Conservation (phyloP, 2,113 vertebrate genomes). For the Noctilio leporinus region DNA sequence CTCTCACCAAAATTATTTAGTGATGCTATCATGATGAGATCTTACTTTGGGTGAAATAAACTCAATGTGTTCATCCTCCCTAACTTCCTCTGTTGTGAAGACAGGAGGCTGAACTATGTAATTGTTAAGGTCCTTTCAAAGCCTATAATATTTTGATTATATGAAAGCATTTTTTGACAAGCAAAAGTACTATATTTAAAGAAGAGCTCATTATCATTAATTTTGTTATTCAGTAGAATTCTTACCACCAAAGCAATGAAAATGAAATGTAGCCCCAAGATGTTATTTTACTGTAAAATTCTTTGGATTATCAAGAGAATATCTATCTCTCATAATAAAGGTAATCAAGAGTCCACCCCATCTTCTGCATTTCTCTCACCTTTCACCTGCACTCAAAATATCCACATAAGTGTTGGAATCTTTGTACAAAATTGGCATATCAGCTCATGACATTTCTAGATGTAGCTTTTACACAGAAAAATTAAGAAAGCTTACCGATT, state of each 20-base stretch:
- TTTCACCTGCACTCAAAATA: not conserved
- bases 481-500: slow-evolving; percentile 84
- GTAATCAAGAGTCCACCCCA: not conserved
- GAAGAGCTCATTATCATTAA: not conserved
- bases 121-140: not conserved
- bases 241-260: not conserved
- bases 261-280: not conserved
- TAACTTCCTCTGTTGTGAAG: not conserved
- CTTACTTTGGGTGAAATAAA: not conserved
- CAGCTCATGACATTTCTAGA: not conserved
- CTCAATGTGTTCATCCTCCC: not conserved
- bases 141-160: not conserved
- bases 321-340: not conserved
- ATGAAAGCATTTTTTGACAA: not conserved
- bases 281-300: not conserved
- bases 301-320: not conserved
- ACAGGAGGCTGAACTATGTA: not conserved
- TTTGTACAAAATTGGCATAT: not conserved
- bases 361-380: not conserved
- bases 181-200: not conserved
- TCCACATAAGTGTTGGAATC: not conserved
- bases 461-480: slow-evolving; percentile 17
- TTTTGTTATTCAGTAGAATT: not conserved
- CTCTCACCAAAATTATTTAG: not conserved
- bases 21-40: too few relatives aligned